Evolutionary conservation across 1,140 invertebrate species (phyloP), one percentile per base, ranked within the genome.

Genomic region (Ceratoteleas bidentatus): DNA sequence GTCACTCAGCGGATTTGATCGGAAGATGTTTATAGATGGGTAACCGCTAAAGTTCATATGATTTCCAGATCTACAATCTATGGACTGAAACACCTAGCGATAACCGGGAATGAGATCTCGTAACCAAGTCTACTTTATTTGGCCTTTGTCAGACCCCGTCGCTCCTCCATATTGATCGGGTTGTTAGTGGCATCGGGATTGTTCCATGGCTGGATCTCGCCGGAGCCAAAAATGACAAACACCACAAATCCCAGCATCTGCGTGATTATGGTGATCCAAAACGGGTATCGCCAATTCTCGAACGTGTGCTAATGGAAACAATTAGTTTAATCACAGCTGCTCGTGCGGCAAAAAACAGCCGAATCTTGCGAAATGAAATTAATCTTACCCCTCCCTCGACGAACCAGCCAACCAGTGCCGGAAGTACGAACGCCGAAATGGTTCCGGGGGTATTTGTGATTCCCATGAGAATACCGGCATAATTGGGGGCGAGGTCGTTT

Each of bases 401-500:
- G 3, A 98, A 89, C 36, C 92, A 88, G 14, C 96, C 96, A 11
- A 97, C 96, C 80, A 97, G 93, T 3, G 94, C 91, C 0, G 97
- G 97, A 34, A 96, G 95, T 7, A 97, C 87, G 82, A 98, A 97
- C 3, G 97, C 96, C 3, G 97, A 96, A 36, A 98, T 92, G 0
- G 97, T 97, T 3, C 96, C 97, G 49, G 95, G 93, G 0, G 96
- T 97, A 88, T 98, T 98, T 4, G 96, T 96, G 6, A 98, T 91
- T 0, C 96, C 97, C 93, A 98, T 96, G 56, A 98, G 88, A 45
- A 95, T 96, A 81, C 94, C 96, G 40, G 97, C 96, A 88, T 95
- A 97, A 87, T 97, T 96, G 10, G 96, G 96, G 0, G 97, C 96
- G 75, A 98, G 96, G 88, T 98, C 97, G 87, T 97, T 97, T 84